phyloP scores from a whole-genome alignment of 30 jellyfish, hydroid and myxozoan species.

The Haliclystus octoradiatus region DNA sequence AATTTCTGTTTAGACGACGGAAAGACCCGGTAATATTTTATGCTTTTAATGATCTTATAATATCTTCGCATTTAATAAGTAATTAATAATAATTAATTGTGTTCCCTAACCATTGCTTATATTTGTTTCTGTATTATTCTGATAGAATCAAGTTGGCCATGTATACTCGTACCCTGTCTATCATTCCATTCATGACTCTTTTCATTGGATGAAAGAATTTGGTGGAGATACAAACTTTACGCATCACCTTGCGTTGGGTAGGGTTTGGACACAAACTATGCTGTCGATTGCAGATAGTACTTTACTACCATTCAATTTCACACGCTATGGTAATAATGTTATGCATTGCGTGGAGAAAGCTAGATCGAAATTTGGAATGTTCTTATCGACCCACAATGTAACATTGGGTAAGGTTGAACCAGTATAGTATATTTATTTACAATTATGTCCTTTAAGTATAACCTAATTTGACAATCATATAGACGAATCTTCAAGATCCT shows the following conservation, averaged over 20 bases:
- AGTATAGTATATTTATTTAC: no score
- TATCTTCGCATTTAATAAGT: no score
- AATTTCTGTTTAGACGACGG: no score
- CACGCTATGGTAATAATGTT: constrained; percentile 37
- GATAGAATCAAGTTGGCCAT: constrained; percentile 35
- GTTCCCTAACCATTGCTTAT: no score
- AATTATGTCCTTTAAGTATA: no score
- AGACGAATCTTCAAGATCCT: no score
- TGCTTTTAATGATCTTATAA: no score
- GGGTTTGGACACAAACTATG: constrained; percentile 42
- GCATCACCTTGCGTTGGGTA: constrained; percentile 45
- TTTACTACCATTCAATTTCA: constrained; percentile 45
- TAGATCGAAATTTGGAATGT: constrained; percentile 12
- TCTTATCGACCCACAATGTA: constrained; percentile 9
- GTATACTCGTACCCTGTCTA: constrained; percentile 52
- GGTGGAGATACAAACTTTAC: constrained; percentile 50
- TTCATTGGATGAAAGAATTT: constrained; percentile 37
- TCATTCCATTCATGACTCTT: constrained; percentile 64
- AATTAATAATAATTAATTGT: no score
- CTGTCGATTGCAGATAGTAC: constrained; percentile 27
- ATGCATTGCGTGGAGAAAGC: constrained; percentile 19
- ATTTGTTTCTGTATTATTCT: no score
- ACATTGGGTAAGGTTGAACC: constrained; percentile 18
- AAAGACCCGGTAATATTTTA: no score
- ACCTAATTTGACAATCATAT: no score